Conservation (phyloP, 1,140 invertebrate genomes). For the Oppia nitens region DNA sequence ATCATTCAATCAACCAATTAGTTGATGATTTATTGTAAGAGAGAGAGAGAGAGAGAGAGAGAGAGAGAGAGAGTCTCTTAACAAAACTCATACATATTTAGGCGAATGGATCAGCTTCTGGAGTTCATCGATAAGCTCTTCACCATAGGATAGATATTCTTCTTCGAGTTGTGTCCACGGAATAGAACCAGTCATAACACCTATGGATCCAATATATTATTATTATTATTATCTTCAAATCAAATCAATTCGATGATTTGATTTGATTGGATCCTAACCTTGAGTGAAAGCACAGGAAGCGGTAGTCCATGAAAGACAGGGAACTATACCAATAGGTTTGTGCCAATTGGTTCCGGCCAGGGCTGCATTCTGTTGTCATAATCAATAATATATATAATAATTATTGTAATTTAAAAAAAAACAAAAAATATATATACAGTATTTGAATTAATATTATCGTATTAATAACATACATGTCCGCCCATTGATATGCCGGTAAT, state of each 20-base stretch:
- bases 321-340: conserved; percentile 75
- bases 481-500: conserved; percentile 98
- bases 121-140: conserved; percentile 58
- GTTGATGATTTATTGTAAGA: neutral
- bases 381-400: too few species aligned
- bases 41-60: too few species aligned
- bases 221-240: conserved; percentile 3
- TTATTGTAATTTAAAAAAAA: too few species aligned
- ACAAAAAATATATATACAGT: conserved; percentile 1
- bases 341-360: conserved; percentile 85
- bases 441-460: neutral
- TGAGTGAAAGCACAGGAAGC: conserved; percentile 87
- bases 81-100: conserved; percentile 22
- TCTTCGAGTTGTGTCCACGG: conserved; percentile 77
- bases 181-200: conserved; percentile 83
- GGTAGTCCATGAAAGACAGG: conserved; percentile 91
- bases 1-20: neutral
- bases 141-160: conserved; percentile 56
- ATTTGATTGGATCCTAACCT: conserved; percentile 33
- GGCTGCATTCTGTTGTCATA: conserved; percentile 93
- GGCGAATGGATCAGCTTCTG: conserved; percentile 47
- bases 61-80: too few species aligned
- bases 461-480: conserved; percentile 60
- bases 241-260: neutral
- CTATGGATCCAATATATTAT: conserved; percentile 36